Evolutionary conservation across 2,888 invertebrate genomes (phyloP).

Genomic region (Dysmachus trigonus): DNA sequence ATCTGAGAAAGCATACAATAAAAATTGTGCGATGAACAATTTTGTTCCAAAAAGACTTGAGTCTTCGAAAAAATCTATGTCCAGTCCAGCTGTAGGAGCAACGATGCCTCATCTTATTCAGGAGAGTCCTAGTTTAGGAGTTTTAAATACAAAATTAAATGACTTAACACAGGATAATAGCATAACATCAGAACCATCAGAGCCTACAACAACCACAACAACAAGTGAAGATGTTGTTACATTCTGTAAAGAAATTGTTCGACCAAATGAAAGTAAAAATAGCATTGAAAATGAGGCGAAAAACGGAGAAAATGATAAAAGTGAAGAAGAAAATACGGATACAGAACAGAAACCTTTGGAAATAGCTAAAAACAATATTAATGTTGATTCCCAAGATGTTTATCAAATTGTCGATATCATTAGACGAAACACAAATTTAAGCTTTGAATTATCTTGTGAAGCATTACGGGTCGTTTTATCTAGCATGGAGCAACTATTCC

Average conservation of each 20-base stretch:
- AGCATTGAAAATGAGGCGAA: slow-evolving; percentile 47
- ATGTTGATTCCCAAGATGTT: slow-evolving; percentile 65
- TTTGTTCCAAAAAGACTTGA: slow-evolving; percentile 59
- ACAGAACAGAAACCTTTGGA: background rate
- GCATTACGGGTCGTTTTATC: slow-evolving; percentile 82
- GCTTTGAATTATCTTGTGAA: slow-evolving; percentile 85
- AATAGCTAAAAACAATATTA: background rate
- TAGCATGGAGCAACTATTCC: slow-evolving; percentile 66
- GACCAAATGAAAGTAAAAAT: slow-evolving; percentile 44
- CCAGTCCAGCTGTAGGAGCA: slow-evolving; percentile 61
- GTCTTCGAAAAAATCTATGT: slow-evolving; percentile 63
- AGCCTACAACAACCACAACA: slow-evolving; percentile 60
- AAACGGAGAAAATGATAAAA: background rate
- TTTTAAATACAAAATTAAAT: slow-evolving; percentile 54
- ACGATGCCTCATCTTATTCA: slow-evolving; percentile 57
- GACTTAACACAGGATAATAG: slow-evolving; percentile 63
- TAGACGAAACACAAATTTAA: slow-evolving; percentile 82
- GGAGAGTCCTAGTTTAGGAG: slow-evolving; percentile 63
- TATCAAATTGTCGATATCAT: slow-evolving; percentile 84
- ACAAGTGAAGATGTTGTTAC: slow-evolving; percentile 64
- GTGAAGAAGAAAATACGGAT: background rate
- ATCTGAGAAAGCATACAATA: slow-evolving; percentile 13
- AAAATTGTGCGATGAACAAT: slow-evolving; percentile 51
- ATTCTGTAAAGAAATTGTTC: slow-evolving; percentile 61
- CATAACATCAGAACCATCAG: slow-evolving; percentile 62